These are phyloP conservation scores for Sogatella furcifera DNA, from an alignment of 1,140 invertebrate species.

Conservation along the genomic window DNA sequence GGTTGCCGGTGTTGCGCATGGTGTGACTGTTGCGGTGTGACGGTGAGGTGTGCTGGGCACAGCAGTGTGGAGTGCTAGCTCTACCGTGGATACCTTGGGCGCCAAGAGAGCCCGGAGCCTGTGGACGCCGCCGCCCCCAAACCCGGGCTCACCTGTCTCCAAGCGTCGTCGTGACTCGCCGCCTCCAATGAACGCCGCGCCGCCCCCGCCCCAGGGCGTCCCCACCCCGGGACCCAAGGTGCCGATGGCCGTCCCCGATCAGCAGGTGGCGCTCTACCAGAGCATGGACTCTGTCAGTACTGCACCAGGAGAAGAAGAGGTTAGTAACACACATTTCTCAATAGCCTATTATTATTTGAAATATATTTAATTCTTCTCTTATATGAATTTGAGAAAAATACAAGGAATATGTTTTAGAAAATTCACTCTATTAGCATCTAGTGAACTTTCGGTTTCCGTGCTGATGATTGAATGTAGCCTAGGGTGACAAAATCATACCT, in stretches of 20 bases:
- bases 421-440: no score
- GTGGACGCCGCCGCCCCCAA: slow-evolving; percentile 10
- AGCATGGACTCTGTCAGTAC: slow-evolving; percentile 90
- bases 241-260: no score
- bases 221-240: background rate
- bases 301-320: slow-evolving; percentile 82
- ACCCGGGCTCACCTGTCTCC: slow-evolving; percentile 10
- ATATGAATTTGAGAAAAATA: no score
- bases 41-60: no score
- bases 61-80: background rate
- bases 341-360: no score
- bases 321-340: slow-evolving; percentile 34
- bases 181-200: slow-evolving; percentile 5
- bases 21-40: background rate
- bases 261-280: slow-evolving; percentile 49
- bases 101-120: slow-evolving; percentile 10
- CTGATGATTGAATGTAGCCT: no score
- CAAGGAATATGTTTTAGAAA: no score
- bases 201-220: no score
- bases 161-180: slow-evolving; percentile 7
- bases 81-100: slow-evolving; percentile 13
- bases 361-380: no score
- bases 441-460: no score
- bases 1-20: no score
- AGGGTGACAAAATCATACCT: no score